Base-by-base conservation (phyloP, 2,888 invertebrate genomes). In the Melolontha melolontha region DNA sequence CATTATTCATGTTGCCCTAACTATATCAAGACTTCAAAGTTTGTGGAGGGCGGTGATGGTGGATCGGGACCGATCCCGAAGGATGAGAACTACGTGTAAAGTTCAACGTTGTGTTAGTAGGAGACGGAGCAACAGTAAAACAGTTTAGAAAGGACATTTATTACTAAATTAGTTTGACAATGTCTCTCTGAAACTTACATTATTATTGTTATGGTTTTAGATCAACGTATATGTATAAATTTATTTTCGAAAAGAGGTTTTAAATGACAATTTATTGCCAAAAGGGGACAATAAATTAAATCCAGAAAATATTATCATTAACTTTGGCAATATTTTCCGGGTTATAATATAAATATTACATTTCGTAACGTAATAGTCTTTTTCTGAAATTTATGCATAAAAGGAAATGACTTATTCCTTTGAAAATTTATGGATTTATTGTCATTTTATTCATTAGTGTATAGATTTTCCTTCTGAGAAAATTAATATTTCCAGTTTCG, bases 1-100 rank as follows among this genome's bases (percentile, higher is more conserved):
- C 83, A 84, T 84, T 83, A 84, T 84, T 84, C 83, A 84, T 84
- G 81, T 80, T 79, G 77, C 74, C 81, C 79, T 82, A 82, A 83
- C 83, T 83, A 80, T 81, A 83, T 82, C 81, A 82, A 82, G 81
- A 81, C 81, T 80, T 77, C 78, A 75, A 80, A 83, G 78, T 79
- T 81, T 80, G 72, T 72, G 72, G 64, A 68, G 72, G 76, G 76
- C 44, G 44, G 55, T 57, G 44, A 40, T 16, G 47, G 49, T 16
- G 47, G 8, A n/a, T 34, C 59, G 34, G 16, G 14, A 29, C 47
- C 14, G 47, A 34, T 41, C 12, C 22, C 42, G n/a, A 10, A 16
- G 59, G 16, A 29, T 47, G 59, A 14, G 59, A n/a, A 47, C 59
- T 62, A 62, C 59, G 59, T 62, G 59, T 62, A 22, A 2, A 44